phyloP scores from a whole-genome alignment of 2,797 vertebrate species.

The Micropoecilia bifurca region DNA sequence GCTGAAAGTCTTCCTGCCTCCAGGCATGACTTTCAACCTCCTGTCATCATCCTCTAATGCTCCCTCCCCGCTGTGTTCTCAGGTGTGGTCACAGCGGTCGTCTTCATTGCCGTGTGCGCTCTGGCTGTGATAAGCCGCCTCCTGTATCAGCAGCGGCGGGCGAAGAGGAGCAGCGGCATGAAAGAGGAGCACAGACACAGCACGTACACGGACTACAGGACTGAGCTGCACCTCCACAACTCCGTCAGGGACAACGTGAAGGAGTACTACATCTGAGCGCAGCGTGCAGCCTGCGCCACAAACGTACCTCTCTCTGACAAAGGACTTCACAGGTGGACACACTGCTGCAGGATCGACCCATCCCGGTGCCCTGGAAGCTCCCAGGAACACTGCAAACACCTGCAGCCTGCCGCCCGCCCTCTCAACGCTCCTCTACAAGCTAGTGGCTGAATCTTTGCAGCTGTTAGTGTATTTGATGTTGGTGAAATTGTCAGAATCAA shows the following conservation, averaged over 20 bases:
- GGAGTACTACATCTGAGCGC: slow-evolving; percentile 94
- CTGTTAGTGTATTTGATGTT: slow-evolving; percentile 65
- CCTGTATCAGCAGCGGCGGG: slow-evolving; percentile 90
- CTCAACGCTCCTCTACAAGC: slow-evolving; percentile 44
- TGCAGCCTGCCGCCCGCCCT: slow-evolving; percentile 31
- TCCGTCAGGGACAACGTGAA: slow-evolving; percentile 91
- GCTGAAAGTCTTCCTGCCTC: background rate
- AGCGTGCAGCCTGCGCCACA: slow-evolving; percentile 26
- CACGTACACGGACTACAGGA: slow-evolving; percentile 83
- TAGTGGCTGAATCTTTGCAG: slow-evolving; percentile 52
- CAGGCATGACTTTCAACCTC: background rate
- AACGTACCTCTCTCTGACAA: slow-evolving; percentile 58
- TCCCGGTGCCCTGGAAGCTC: slow-evolving; percentile 38
- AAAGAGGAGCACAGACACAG: slow-evolving; percentile 88
- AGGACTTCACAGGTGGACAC: slow-evolving; percentile 30
- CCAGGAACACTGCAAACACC: slow-evolving; percentile 41
- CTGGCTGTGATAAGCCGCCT: slow-evolving; percentile 89
- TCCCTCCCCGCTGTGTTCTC: slow-evolving; percentile 32
- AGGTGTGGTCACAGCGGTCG: slow-evolving; percentile 94
- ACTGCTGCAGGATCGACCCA: slow-evolving; percentile 39
- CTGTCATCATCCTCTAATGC: background rate
- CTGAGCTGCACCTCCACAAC: slow-evolving; percentile 90
- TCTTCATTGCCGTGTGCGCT: slow-evolving; percentile 91
- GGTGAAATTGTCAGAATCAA: slow-evolving; percentile 64
- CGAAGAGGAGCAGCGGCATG: slow-evolving; percentile 75